Conservation (phyloP, 2,888 invertebrate genomes). For the Frankliniella fusca region DNA sequence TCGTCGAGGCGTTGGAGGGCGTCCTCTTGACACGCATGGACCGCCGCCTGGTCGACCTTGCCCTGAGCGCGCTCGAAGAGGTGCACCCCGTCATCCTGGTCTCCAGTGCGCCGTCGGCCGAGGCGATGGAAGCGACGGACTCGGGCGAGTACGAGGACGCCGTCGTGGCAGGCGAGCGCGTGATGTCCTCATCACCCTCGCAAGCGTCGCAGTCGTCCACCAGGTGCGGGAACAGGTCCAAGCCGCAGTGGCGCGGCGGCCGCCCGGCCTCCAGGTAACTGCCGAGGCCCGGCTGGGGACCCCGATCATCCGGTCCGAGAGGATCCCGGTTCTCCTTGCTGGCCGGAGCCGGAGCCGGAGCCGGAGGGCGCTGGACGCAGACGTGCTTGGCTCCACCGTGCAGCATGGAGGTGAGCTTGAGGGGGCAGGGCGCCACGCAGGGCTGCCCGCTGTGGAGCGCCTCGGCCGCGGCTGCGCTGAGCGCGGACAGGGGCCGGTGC, state of each 20-base stretch:
- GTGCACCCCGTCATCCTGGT: conserved; percentile 27
- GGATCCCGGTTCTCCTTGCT: conserved; percentile 6
- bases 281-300: not conserved
- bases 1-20: conserved; percentile 28
- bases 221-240: conserved; percentile 41
- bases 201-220: not conserved
- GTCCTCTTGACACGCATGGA: conserved; percentile 28
- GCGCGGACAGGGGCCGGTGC: not conserved
- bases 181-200: not conserved
- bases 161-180: not conserved
- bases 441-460: not conserved
- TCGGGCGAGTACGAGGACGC: not conserved
- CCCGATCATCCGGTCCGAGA: no score
- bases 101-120: not conserved
- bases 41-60: not conserved
- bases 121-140: conserved; percentile 27
- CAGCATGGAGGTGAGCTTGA: conserved; percentile 38
- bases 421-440: conserved; percentile 6
- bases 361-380: conserved; percentile 50
- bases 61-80: conserved; percentile 8
- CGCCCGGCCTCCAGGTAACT: not conserved
- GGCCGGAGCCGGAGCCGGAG: not conserved
- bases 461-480: not conserved
- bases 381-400: conserved; percentile 52
- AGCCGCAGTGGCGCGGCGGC: conserved; percentile 50